Evolutionary conservation across 2,797 vertebrate species (phyloP).

Genomic region (Brachymystax lenok): DNA sequence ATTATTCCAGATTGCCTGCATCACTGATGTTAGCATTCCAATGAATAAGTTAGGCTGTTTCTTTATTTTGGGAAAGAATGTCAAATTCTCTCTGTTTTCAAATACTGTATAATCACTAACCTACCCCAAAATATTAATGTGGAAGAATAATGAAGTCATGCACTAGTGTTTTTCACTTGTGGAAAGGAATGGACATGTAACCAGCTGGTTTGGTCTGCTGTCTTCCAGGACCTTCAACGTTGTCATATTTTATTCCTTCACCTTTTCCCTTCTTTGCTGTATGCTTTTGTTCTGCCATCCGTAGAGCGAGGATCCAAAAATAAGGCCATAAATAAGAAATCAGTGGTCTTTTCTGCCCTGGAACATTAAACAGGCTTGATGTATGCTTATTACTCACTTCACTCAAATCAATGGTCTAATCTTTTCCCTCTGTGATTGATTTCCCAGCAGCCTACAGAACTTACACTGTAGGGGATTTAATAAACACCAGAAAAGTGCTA

Average conservation of each 20-base stretch:
- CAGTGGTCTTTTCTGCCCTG: constrained; percentile 76
- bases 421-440: constrained; percentile 77
- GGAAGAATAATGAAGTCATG: neutral
- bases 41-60: neutral
- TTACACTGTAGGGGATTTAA: constrained; percentile 66
- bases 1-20: neutral
- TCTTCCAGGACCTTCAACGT: neutral
- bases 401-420: constrained; percentile 80
- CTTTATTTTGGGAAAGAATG: neutral
- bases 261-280: neutral
- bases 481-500: constrained; percentile 66
- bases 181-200: neutral
- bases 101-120: neutral
- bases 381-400: constrained; percentile 79
- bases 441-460: constrained; percentile 62
- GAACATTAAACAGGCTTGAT: constrained; percentile 76
- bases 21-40: neutral
- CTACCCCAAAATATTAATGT: neutral
- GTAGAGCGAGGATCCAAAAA: constrained; percentile 68
- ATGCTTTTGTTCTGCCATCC: constrained; percentile 15
- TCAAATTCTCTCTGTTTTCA: neutral
- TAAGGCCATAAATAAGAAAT: constrained; percentile 84
- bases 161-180: constrained; percentile 1
- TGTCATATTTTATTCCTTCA: neutral
- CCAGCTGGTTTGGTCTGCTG: neutral